Evolutionary conservation across 2,888 invertebrate genomes (phyloP), one percentile per base, ranked within the genome.

Genomic region (Lottia scabra): DNA sequence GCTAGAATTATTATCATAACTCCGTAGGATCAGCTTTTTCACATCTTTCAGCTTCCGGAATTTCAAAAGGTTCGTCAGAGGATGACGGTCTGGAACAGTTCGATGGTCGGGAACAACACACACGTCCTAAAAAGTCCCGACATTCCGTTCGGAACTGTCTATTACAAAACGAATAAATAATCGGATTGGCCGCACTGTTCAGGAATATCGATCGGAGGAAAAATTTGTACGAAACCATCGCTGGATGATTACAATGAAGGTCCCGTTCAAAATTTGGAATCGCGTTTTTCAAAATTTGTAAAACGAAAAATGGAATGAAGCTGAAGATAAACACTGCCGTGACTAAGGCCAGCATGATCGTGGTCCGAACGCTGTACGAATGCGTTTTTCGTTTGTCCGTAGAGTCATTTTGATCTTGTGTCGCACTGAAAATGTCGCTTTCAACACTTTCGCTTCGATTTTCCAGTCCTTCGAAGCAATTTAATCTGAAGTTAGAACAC

Each of bases 131-230:
- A 4, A 78, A 64, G 26, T 75, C 74, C 12, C 70, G 63, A 44
- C 79, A 80, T 62, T 79, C 80, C n/a, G 67, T 68, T 19, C 80
- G 74, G 66, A 84, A 84, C n/a, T 79, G 73, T 5, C 63, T 56
- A 73, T 83, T 82, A 63, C 76, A 79, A 46, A 82, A 80, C 23
- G 81, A 79, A 66, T 84, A 84, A 27, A 84, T 81, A 63, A 82
- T 71, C 45, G 81, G 78, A 71, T 84, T 84, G 2, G 79, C 75
- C 45, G 80, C 70, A 69, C 78, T 81, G 76, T 83, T 84, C n/a
- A 83, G 75, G 63, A 82, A 82, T 68, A 80, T 82, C 19, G 80
- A 82, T 75, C 80, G 80, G 1, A 83, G 72, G 67, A 80, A 80
- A n/a, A 80, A 75, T 68, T 79, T 80, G 70, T 81, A 82, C n/a